Evolutionary conservation across 2,113 vertebrate species (phyloP).

Genomic region (Hymenochirus boettgeri): DNA sequence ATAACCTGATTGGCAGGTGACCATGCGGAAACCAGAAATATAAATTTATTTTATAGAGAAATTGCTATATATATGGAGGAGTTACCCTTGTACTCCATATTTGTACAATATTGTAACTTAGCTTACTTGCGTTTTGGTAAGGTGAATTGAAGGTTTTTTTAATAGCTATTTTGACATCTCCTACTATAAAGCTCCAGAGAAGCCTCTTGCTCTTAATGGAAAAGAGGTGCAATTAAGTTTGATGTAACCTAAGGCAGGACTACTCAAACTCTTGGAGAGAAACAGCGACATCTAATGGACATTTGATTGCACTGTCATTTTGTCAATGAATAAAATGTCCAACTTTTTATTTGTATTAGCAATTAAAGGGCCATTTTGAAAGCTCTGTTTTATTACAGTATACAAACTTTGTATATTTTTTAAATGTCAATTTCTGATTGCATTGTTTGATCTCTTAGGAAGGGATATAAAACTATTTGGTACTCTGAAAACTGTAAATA

Average conservation of each 20-base stretch:
- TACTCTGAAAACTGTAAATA: slow-evolving; percentile 55
- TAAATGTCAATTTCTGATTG: neutral
- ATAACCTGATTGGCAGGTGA: slow-evolving; percentile 39
- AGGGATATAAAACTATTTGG: slow-evolving; percentile 47
- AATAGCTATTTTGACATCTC: slow-evolving; percentile 19
- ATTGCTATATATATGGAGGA: neutral
- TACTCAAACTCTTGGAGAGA: neutral
- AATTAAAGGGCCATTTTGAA: slow-evolving; percentile 7
- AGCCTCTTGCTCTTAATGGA: slow-evolving; percentile 4
- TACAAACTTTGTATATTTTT: slow-evolving; percentile 6
- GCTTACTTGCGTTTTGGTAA: slow-evolving; percentile 33
- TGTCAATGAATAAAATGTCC: too few relatives aligned
- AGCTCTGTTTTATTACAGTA: neutral
- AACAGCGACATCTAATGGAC: slow-evolving; percentile 15
- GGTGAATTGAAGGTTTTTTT: slow-evolving; percentile 30
- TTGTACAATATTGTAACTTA: slow-evolving; percentile 28
- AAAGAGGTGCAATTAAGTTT: slow-evolving; percentile 4
- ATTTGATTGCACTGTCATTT: neutral
- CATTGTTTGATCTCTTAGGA: slow-evolving; percentile 6
- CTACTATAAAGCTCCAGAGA: neutral
- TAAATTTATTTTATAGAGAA: slow-evolving; percentile 12
- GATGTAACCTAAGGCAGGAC: too few relatives aligned
- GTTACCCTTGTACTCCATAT: neutral
- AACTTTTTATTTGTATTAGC: slow-evolving; percentile 1
- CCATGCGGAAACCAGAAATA: slow-evolving; percentile 1